phyloP scores from a whole-genome alignment of 2,797 vertebrate species.

The Ciconia nigra region DNA sequence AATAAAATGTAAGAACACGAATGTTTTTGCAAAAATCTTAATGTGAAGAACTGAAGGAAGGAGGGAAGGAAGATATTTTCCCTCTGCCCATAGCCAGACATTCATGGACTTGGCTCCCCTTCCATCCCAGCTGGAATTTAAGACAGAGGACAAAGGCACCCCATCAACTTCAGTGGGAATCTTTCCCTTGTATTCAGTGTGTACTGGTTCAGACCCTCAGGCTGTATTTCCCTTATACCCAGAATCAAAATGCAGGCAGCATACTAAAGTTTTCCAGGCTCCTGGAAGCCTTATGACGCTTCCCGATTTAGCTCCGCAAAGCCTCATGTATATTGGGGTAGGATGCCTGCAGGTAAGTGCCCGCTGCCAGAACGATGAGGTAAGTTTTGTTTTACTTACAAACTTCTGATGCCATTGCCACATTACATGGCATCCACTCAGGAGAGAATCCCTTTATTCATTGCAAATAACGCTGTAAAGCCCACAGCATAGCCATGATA shows the following conservation, averaged over 20 bases:
- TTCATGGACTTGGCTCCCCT: background rate
- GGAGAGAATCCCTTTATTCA: background rate
- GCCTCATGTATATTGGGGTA: background rate
- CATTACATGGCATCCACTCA: fast-evolving
- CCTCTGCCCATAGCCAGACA: background rate
- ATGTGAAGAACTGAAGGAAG: background rate
- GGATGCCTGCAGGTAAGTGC: background rate
- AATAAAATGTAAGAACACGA: background rate
- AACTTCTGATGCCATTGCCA: background rate
- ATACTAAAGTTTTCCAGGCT: background rate
- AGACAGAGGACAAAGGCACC: fast-evolving
- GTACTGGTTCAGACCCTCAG: background rate
- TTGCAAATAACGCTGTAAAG: background rate
- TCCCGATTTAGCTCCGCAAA: background rate
- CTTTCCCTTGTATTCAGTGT: background rate
- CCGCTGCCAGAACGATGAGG: background rate
- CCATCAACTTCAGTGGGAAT: background rate
- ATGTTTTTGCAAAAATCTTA: background rate
- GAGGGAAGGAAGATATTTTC: background rate
- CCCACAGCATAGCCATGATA: fast-evolving
- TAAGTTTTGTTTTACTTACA: background rate
- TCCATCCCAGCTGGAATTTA: background rate
- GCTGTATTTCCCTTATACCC: background rate
- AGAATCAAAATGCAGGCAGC: background rate
- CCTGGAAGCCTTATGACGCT: background rate